Conservation (phyloP, 2,797 vertebrate genomes). For the Spizella passerina region DNA sequence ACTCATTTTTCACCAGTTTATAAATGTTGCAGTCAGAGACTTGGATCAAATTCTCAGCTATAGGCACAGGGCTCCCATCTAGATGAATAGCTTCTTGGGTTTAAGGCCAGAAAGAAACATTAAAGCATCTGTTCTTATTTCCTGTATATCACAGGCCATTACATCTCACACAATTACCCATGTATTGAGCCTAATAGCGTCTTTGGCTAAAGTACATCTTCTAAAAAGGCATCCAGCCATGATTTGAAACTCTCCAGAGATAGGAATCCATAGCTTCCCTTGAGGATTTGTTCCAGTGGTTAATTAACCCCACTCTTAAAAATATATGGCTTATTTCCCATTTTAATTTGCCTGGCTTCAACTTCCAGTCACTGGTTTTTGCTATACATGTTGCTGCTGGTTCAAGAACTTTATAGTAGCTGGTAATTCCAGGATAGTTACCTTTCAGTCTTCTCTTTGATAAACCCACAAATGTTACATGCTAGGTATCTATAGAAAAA, state of each 20-base stretch:
- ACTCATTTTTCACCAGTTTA: conserved; percentile 40
- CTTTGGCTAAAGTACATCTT: conserved; percentile 28
- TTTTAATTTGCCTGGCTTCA: conserved; percentile 45
- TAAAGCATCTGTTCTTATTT: conserved; percentile 54
- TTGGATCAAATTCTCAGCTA: conserved; percentile 30
- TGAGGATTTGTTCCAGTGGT: conserved; percentile 35
- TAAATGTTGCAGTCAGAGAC: not conserved
- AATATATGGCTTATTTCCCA: conserved; percentile 34
- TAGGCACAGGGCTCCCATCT: not conserved
- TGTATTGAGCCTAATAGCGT: conserved; percentile 50
- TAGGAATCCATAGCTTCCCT: not conserved
- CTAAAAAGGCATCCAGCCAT: conserved; percentile 37
- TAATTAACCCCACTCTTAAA: conserved; percentile 51
- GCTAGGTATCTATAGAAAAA: not conserved
- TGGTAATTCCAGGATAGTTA: not conserved
- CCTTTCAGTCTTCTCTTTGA: not conserved
- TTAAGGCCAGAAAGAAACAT: conserved; percentile 55
- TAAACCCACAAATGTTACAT: not conserved
- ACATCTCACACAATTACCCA: conserved; percentile 49
- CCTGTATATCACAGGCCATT: conserved; percentile 51
- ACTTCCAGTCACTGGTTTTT: conserved; percentile 3
- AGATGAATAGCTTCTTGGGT: conserved; percentile 45
- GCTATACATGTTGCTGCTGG: not conserved
- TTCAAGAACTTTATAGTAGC: not conserved
- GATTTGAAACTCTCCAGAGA: conserved; percentile 23